Base-by-base conservation (phyloP, 2,113 vertebrate species). In the Dicaeum eximium region DNA sequence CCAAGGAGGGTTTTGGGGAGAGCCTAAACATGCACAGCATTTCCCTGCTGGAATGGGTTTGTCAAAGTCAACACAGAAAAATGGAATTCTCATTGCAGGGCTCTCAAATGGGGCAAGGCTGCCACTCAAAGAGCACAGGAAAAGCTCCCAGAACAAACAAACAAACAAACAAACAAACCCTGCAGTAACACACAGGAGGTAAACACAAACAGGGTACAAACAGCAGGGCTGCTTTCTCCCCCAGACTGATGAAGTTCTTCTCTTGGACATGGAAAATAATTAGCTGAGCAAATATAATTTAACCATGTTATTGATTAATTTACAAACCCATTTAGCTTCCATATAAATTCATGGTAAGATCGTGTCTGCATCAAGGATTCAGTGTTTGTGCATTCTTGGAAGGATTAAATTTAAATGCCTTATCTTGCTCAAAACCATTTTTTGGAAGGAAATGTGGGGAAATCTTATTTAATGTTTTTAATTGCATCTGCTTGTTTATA, bases 221-320 rank as follows among this genome's bases (percentile, higher is more conserved):
- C 72, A 70, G 62, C 47, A 86, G 70, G 51, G 75, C 89, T 88
- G 62, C 11, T 47, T 92, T 85, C 92, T 72, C 58, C 57, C 77
- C 14, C 78, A 88, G 28, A 15, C 83, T 78, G 48, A 14, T 21
- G 17, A 51, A 73, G 79, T 35, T 72, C 70, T 58, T n/a, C n/a
- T n/a, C n/a, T n/a, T n/a, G 94, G 86, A 98, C 91, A 92, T 4
- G 54, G 81, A 45, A 90, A 96, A 94, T 96, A 97, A 98, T 97
- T 97, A 97, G 93, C 73, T 30, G 30, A 95, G 96, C 96, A 97
- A 97, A 97, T 80, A 96, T 90, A 93, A 83, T 94, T 97, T 94
- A 87, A 69, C 77, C 61, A 56, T 24, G 2, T 96, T 96, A 97
- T 97, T 96, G 97, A 98, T 97, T 97, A 95, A 97, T 97, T 97